Evolutionary conservation across 2,797 vertebrate species (phyloP), one percentile per base, ranked within the genome.

Genomic region (Arremon brunneinucha): DNA sequence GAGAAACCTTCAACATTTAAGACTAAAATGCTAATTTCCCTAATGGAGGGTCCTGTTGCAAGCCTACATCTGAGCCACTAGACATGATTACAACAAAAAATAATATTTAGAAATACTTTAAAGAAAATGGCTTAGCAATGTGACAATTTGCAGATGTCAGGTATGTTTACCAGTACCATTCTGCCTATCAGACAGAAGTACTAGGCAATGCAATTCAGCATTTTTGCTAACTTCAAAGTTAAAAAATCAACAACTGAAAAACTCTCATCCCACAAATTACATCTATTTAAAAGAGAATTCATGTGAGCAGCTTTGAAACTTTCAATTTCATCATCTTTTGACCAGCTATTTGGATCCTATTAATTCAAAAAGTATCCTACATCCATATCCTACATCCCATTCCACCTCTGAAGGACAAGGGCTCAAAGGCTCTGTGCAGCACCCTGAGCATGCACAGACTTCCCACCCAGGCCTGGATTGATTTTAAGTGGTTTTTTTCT

Each of bases 401-500:
- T 12, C 12, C 11, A 15, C 8, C 4, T 59, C 28, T 65, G n/a
- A 85, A 39, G 2, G 9, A 11, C 30, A 68, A 50, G 22, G 19
- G 34, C 12, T 57, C 43, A 70, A 24, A 83, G 52, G 17, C 27
- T 76, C 59, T 26, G 8, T 23, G 34, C 20, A 68, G 56, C 20
- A 30, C 8, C 11, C 14, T 14, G 12, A 69, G 21, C 9, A 35
- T 19, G 43, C 30, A 30, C n/a, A 32, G 8, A 17, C 11, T 6
- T 35, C 27, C 12, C 17, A 69, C 30, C 11, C 34, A 53, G 14
- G 8, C 18, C 21, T 23, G 13, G 30, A 53, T 4, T 8, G 12
- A 50, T 43, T 65, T 71, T 18, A 56, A 15, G 7, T 15, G 4
- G 0, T 11, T 1, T 41, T 35, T 24, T 26, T 26, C 14, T 34